Evolutionary conservation across 2,113 vertebrate genomes (phyloP).

Genomic region (Eptatretus burgeri): DNA sequence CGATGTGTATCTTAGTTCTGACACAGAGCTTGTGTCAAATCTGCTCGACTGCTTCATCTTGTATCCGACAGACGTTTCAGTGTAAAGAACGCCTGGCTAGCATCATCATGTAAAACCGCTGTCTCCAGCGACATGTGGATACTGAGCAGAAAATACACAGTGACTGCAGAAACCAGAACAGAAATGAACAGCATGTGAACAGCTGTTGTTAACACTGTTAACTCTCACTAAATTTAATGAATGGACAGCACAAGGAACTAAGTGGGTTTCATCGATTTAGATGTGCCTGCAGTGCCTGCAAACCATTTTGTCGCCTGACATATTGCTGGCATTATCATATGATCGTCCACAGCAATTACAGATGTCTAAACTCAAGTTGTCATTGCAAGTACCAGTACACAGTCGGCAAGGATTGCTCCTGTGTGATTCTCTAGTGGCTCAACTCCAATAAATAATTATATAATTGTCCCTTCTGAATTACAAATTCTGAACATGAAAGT

Average conservation of each 20-base stretch:
- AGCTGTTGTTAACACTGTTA: conserved; percentile 7
- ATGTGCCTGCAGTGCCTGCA: conserved; percentile 10
- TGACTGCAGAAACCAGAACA: conserved; percentile 2
- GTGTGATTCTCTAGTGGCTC: conserved; percentile 3
- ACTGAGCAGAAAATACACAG: conserved; percentile 1
- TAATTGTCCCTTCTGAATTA: not conserved
- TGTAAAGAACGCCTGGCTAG: not conserved
- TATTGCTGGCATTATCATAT: conserved; percentile 11
- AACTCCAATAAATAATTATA: conserved; percentile 5
- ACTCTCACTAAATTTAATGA: conserved; percentile 10
- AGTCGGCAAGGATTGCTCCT: conserved; percentile 3
- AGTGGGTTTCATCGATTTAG: conserved; percentile 9
- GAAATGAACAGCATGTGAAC: not conserved
- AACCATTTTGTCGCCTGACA: conserved; percentile 10
- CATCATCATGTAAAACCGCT: not conserved
- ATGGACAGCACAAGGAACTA: conserved; percentile 9
- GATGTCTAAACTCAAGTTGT: conserved; percentile 7
- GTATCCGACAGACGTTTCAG: conserved; percentile 1
- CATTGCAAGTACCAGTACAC: not conserved
- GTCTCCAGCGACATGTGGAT: conserved; percentile 5
- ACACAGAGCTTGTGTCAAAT: not conserved
- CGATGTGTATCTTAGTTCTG: conserved; percentile 5
- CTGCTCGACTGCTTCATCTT: not conserved
- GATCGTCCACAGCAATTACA: conserved; percentile 10
- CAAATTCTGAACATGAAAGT: conserved; percentile 1